Base-by-base conservation (phyloP, 2,888 invertebrate species). In the Drosophila buzzatii region DNA sequence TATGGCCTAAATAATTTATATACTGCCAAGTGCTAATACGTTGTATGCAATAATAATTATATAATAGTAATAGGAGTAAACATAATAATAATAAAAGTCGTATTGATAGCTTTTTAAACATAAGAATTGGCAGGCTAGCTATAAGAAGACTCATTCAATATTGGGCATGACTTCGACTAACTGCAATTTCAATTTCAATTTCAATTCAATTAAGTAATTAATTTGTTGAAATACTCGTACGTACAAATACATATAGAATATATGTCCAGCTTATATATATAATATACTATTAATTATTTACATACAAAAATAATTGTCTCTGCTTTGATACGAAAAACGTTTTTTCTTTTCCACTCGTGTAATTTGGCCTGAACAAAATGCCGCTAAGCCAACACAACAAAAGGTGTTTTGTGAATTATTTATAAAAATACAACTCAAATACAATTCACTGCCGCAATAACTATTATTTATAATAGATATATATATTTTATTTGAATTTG, bases 141-240 rank as follows among this genome's bases (percentile, higher is more conserved):
- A 76, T 78, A 76, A 89, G 87, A 84, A 84, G 89, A 86, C 89
- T 86, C 79, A 74, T 76, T 84, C 65, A 74, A 67, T 86, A 71
- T 27, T 41, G 76, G 79, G 71, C 66, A 73, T 80, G 81, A 82
- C 81, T 73, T 83, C 68, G 81, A 81, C 68, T 83, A 76, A 66
- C 76, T 70, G 80, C 80, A 61, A 55, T 59, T 63, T 58, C 42
- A 61, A 55, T 59, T 63, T 58, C 42, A 60, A 44, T 37, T 58
- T 62, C 41, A 65, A 73, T 47, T 69, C 55, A 41, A 55, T 53
- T 80, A 80, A 76, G 69, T 79, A 70, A 76, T 69, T 64, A 63
- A 71, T 60, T 56, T 51, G 35, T 62, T 62, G 47, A 59, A 61
- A 62, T 72, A 52, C 58, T 55, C 61, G 44, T 41, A 64, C 58